Evolutionary conservation across 1,140 invertebrate species (phyloP), one percentile per base, ranked within the genome.

Genomic region (Thaumatotibia leucotreta): DNA sequence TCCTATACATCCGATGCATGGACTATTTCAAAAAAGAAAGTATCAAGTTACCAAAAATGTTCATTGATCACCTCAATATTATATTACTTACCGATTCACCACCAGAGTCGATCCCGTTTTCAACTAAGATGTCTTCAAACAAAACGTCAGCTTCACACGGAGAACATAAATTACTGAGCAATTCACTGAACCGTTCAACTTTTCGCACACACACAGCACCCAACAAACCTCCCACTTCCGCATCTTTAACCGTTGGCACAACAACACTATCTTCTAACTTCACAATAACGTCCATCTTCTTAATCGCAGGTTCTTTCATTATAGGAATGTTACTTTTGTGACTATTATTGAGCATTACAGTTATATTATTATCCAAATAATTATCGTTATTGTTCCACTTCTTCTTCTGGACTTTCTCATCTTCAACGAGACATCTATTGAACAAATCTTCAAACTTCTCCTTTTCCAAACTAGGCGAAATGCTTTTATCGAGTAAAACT

Each of bases 131-230:
- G 63, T 91, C 86, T 68, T 91, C 86, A 65, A 91, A 91, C 65
- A 91, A 72, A 58, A 88, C 66, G 71, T 91, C 88, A 29, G 88
- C 86, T 77, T 91, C 88, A 66, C 86, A 83, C 3, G 88, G 88
- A 4, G 88, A 89, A 83, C 88, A 91, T 66, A 91, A 75, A 75
- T 89, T 91, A 80, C 84, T 89, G 61, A 91, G 86, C 76, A 91
- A 79, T 74, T 91, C 88, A 91, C 88, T 91, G 65, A 91, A 91
- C 65, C 82, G 84, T 78, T 91, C 88, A 72, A 91, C 88, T 89
- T 85, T 89, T 65, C 83, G 82, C 70, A 91, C 86, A 88, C 88
- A 91, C 76, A 88, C 88, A 27, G 84, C 88, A 66, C 86, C 86
- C 65, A 91, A 77, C 62, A 91, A 80, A 6, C 86, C 82, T 27